phyloP scores from a whole-genome alignment of 2,113 vertebrate species.

The Carassius gibelio region DNA sequence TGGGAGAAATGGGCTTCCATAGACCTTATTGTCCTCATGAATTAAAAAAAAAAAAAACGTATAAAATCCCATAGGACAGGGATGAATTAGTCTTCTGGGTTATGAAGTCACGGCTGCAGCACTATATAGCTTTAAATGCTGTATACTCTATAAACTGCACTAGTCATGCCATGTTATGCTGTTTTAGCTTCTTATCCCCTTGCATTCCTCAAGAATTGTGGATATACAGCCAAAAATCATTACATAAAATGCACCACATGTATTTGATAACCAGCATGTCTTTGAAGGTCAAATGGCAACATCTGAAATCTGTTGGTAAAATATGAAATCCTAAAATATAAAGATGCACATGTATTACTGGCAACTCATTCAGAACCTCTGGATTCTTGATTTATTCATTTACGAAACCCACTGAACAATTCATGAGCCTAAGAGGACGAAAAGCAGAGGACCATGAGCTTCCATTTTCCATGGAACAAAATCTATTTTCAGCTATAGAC shows the following conservation, averaged over 20 bases:
- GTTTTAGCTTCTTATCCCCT: neutral
- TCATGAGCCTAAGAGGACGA: conserved; percentile 18
- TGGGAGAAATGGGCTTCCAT: too few species aligned
- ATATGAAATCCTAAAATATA: neutral
- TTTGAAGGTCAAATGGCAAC: neutral
- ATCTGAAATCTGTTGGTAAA: neutral
- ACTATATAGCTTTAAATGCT: neutral
- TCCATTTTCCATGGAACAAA: conserved; percentile 6
- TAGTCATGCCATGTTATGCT: neutral
- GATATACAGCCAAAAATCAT: neutral
- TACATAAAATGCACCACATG: conserved; percentile 14
- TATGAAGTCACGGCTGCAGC: neutral
- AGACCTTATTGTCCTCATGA: too few species aligned
- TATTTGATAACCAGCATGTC: conserved; percentile 2
- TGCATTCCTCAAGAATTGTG: neutral
- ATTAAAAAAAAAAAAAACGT: too few species aligned
- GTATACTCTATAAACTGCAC: neutral
- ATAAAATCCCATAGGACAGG: too few species aligned
- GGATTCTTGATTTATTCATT: conserved; percentile 25
- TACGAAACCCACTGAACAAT: conserved; percentile 13
- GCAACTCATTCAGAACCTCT: neutral
- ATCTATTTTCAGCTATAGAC: neutral
- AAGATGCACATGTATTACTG: neutral
- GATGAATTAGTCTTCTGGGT: neutral
- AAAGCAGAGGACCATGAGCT: neutral